Evolutionary conservation across 2,888 invertebrate genomes (phyloP).

Genomic region (Coenonympha glycerion): DNA sequence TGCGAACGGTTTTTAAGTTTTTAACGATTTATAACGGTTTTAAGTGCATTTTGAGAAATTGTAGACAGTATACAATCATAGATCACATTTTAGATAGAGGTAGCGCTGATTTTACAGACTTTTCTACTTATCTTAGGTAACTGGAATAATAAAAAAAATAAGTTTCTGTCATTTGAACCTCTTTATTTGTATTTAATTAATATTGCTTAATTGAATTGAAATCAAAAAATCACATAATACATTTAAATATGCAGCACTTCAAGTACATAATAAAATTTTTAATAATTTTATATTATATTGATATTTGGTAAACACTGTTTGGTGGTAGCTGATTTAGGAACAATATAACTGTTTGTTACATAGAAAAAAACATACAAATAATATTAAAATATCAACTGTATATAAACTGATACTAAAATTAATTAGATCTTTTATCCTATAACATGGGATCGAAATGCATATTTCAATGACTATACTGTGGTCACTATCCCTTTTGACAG

Average conservation of each 20-base stretch:
- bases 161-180: constrained; percentile 54
- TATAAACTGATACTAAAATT: neutral
- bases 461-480: too few relatives aligned
- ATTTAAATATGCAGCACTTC: constrained; percentile 36
- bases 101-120: too few relatives aligned
- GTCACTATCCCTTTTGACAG: too few relatives aligned
- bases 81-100: too few relatives aligned
- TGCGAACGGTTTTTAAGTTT: too few relatives aligned
- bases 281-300: constrained; percentile 28
- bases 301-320: constrained; percentile 23
- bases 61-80: too few relatives aligned
- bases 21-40: too few relatives aligned
- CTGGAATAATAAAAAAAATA: constrained; percentile 35
- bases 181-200: constrained; percentile 63
- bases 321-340: constrained; percentile 18
- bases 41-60: too few relatives aligned
- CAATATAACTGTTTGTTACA: constrained; percentile 12
- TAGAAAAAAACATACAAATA: neutral
- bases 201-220: constrained; percentile 72
- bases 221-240: constrained; percentile 51
- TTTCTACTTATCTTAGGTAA: too few relatives aligned
- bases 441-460: too few relatives aligned
- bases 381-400: neutral
- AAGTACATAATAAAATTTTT: constrained; percentile 27
- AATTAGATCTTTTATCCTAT: too few relatives aligned